These are phyloP conservation scores for Falcunculus frontatus DNA, from an alignment of 2,113 vertebrate genomes.

Conservation along the genomic window DNA sequence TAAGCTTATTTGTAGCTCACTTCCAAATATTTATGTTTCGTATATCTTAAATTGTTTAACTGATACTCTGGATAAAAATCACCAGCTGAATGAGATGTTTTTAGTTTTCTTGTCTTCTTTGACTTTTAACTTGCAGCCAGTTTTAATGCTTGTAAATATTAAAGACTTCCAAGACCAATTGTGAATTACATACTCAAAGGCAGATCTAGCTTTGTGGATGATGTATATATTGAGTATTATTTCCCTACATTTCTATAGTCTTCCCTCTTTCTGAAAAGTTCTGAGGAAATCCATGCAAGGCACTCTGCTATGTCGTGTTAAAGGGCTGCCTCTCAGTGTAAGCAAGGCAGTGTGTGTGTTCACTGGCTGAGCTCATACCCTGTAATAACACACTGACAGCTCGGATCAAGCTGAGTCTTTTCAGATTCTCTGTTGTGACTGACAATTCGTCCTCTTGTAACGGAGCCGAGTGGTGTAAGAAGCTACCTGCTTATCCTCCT, in stretches of 20 bases:
- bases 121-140: background rate
- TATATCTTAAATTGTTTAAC: background rate
- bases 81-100: background rate
- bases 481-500: background rate
- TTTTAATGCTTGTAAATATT: background rate
- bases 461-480: background rate
- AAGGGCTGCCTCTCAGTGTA: background rate
- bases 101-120: background rate
- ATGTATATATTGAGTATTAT: background rate
- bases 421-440: background rate
- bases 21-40: background rate
- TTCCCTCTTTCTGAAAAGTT: background rate
- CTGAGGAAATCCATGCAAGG: background rate
- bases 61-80: background rate
- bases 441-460: background rate
- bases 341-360: background rate
- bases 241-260: background rate
- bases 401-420: rapidly evolving
- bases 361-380: background rate
- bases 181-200: background rate
- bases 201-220: background rate
- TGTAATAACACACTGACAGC: background rate
- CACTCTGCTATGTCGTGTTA: background rate
- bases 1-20: background rate
- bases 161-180: background rate